phyloP scores from a whole-genome alignment of 1,140 invertebrate species.

The Sarcophaga peregrina region DNA sequence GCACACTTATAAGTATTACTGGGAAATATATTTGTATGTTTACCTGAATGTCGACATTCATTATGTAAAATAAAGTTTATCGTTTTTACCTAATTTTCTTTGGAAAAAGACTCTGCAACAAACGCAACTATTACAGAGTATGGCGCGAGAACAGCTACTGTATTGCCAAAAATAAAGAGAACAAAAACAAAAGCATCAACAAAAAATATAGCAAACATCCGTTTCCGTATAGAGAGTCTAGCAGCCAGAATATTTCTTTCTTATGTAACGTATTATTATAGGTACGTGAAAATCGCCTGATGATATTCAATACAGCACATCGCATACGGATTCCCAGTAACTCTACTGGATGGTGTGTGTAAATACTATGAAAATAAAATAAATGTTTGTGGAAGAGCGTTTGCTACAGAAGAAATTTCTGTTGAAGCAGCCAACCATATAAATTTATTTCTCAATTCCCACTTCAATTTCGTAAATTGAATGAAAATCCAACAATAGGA shows the following conservation, averaged over 20 bases:
- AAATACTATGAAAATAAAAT: constrained; percentile 23
- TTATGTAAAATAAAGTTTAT: constrained; percentile 55
- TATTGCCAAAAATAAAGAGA: not conserved
- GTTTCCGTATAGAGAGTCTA: constrained; percentile 27
- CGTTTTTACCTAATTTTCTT: constrained; percentile 61
- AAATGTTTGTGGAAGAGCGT: constrained; percentile 35
- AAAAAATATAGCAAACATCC: constrained; percentile 46
- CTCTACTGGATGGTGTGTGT: not conserved
- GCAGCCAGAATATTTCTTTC: constrained; percentile 8
- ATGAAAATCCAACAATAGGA: constrained; percentile 57
- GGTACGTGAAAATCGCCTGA: too few relatives aligned
- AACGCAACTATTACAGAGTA: constrained; percentile 42
- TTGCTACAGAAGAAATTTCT: constrained; percentile 42
- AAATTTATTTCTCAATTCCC: constrained; percentile 66
- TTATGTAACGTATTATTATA: too few relatives aligned
- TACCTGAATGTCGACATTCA: constrained; percentile 46
- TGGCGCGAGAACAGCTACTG: too few relatives aligned
- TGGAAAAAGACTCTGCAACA: constrained; percentile 48
- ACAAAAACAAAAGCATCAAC: constrained; percentile 10
- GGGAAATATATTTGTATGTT: constrained; percentile 47
- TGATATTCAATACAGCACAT: constrained; percentile 7
- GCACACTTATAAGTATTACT: not conserved
- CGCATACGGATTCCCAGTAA: too few relatives aligned
- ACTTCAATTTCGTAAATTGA: constrained; percentile 66
- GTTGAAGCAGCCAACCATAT: constrained; percentile 46